These are phyloP conservation scores for Parnassius smintheus DNA, from an alignment of 2,888 invertebrate genomes.

Conservation along the genomic window DNA sequence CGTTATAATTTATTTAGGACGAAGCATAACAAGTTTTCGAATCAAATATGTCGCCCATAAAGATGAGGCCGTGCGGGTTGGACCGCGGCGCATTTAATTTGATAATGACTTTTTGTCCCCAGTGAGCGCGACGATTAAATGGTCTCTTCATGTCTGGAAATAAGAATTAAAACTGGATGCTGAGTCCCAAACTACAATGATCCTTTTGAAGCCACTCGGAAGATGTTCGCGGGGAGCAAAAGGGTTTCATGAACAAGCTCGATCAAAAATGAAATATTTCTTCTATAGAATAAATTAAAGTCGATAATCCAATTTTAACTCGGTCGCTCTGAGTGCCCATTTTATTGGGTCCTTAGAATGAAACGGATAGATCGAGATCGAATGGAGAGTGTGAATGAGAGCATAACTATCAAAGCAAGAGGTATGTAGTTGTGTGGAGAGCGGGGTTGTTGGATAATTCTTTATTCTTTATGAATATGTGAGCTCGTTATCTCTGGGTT, in stretches of 20 bases:
- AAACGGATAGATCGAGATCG: conserved; percentile 77
- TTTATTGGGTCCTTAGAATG: conserved; percentile 66
- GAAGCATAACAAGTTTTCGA: conserved; percentile 81
- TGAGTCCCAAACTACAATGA: conserved; percentile 62
- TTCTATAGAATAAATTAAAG: conserved; percentile 78
- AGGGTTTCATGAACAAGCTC: conserved; percentile 72
- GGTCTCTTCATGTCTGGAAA: conserved; percentile 67
- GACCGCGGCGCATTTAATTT: conserved; percentile 69
- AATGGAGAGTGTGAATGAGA: conserved; percentile 78
- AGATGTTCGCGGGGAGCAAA: conserved; percentile 58
- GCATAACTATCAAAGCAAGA: conserved; percentile 65
- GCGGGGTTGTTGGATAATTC: conserved; percentile 73
- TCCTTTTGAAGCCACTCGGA: conserved; percentile 69
- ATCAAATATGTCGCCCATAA: conserved; percentile 81
- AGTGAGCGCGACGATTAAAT: conserved; percentile 58
- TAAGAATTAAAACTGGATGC: conserved; percentile 80
- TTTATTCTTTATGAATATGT: conserved; percentile 82
- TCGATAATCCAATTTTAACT: conserved; percentile 71
- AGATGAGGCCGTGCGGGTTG: conserved; percentile 78
- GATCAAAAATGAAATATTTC: conserved; percentile 77
- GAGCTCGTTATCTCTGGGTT: conserved; percentile 75
- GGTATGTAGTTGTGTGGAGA: conserved; percentile 51
- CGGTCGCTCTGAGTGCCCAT: conserved; percentile 56
- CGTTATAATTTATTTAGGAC: conserved; percentile 81
- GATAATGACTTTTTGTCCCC: conserved; percentile 70